A percentile compares a stretch with the other conserved stretches of the same genome.
These are phyloP conservation scores for Takifugu flavidus DNA, from an alignment of 2,113 vertebrate species.

Conservation along the genomic window DNA sequence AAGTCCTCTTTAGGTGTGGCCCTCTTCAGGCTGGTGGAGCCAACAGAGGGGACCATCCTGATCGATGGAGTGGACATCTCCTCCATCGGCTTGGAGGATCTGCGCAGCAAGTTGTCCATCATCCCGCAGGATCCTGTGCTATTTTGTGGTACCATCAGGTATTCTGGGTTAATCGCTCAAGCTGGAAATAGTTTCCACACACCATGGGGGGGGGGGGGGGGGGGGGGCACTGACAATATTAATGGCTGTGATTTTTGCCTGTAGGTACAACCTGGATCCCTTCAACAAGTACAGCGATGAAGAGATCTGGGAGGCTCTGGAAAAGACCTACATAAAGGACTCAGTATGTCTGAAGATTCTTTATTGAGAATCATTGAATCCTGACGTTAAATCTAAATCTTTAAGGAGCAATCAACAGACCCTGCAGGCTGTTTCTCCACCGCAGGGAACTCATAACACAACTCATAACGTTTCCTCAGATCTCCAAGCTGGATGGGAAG, in stretches of 20 bases:
- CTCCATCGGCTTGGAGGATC: constrained; percentile 71
- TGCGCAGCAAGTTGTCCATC: constrained; percentile 78
- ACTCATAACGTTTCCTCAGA: constrained; percentile 51
- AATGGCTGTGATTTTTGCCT: not conserved
- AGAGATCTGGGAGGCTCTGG: constrained; percentile 75
- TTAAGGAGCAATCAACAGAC: not conserved
- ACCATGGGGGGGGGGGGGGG: too few species aligned
- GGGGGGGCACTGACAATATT: not conserved
- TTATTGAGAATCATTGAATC: not conserved
- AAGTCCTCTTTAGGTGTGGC: constrained; percentile 80
- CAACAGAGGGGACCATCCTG: constrained; percentile 69
- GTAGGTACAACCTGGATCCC: constrained; percentile 78
- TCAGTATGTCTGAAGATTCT: constrained; percentile 54
- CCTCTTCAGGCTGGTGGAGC: constrained; percentile 78
- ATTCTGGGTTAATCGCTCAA: constrained; percentile 1
- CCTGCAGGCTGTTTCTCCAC: not conserved
- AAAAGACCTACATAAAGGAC: constrained; percentile 79
- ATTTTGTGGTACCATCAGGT: constrained; percentile 81
- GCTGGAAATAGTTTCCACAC: not conserved
- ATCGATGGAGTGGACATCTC: constrained; percentile 75
- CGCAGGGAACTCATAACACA: not conserved
- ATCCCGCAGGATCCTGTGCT: constrained; percentile 83
- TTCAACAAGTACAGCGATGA: constrained; percentile 71
- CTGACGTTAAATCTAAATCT: not conserved
- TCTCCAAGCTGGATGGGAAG: constrained; percentile 72